A percentile compares a stretch with the other conserved stretches of the same genome.
These are phyloP conservation scores for Pteria penguin DNA, from an alignment of 2,888 invertebrate genomes.

Conservation along the genomic window DNA sequence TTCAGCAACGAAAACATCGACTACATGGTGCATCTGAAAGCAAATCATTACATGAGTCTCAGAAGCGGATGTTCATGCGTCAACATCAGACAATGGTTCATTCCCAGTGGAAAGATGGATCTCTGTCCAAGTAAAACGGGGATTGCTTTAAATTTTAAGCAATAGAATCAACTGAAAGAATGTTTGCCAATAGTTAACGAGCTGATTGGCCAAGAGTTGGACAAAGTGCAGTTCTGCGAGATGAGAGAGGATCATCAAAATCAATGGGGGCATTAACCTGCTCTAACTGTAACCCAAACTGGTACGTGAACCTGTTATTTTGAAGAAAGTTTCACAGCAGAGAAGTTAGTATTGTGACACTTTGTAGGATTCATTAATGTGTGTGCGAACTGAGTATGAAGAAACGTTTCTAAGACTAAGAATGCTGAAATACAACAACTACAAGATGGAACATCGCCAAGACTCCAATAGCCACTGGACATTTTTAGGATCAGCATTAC, in stretches of 20 bases:
- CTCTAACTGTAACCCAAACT: no score
- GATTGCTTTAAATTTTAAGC: background rate
- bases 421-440: no score
- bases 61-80: background rate
- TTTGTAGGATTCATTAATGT: background rate
- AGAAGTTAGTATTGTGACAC: no score
- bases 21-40: background rate
- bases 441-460: background rate
- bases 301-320: no score
- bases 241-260: no score
- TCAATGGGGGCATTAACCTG: no score
- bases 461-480: conserved; percentile 31
- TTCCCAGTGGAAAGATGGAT: no score
- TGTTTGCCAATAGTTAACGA: background rate
- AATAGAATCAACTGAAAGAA: background rate
- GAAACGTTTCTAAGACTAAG: no score
- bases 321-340: no score
- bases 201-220: background rate
- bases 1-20: background rate
- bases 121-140: no score
- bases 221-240: no score
- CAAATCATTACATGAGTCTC: background rate
- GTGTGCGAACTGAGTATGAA: background rate
- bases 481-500: conserved; percentile 36
- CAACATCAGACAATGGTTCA: background rate